Evolutionary conservation across 2,113 vertebrate species (phyloP).

Genomic region (Strigops habroptila): DNA sequence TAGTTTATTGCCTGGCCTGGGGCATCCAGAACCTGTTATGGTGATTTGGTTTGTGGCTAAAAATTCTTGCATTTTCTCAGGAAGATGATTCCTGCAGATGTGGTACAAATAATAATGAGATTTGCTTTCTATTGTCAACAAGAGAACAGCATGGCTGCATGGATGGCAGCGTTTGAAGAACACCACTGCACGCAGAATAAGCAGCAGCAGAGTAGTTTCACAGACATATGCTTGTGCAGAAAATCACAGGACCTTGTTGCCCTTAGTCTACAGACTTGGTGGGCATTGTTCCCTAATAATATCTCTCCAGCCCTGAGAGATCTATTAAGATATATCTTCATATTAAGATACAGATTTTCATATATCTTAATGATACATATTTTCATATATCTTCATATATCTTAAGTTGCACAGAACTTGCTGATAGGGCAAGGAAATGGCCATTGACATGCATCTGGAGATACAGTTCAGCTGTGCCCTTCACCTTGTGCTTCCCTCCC

Average conservation of each 20-base stretch:
- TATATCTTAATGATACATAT: not conserved
- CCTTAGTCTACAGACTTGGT: not conserved
- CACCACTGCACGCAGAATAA: not conserved
- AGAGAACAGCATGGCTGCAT: not conserved
- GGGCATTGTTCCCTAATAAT: not conserved
- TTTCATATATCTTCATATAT: not conserved
- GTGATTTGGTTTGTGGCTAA: slow-evolving; percentile 43
- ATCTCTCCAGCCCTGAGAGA: not conserved
- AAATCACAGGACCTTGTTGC: not conserved
- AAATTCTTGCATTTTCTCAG: slow-evolving; percentile 64
- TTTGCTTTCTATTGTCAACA: not conserved
- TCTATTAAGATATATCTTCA: not conserved
- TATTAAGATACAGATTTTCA: not conserved
- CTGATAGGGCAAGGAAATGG: not conserved
- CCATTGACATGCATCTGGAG: fast-evolving
- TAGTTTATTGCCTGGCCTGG: slow-evolving; percentile 31
- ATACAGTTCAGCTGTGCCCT: not conserved
- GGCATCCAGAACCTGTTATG: slow-evolving; percentile 57
- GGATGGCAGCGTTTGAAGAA: not conserved
- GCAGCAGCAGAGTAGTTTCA: not conserved
- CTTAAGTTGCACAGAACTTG: not conserved
- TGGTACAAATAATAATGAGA: not conserved
- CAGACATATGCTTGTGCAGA: not conserved
- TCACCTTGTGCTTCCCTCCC: not conserved
- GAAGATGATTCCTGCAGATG: slow-evolving; percentile 3